These are phyloP conservation scores for Xyrauchen texanus DNA, from an alignment of 2,113 vertebrate species.

Conservation along the genomic window DNA sequence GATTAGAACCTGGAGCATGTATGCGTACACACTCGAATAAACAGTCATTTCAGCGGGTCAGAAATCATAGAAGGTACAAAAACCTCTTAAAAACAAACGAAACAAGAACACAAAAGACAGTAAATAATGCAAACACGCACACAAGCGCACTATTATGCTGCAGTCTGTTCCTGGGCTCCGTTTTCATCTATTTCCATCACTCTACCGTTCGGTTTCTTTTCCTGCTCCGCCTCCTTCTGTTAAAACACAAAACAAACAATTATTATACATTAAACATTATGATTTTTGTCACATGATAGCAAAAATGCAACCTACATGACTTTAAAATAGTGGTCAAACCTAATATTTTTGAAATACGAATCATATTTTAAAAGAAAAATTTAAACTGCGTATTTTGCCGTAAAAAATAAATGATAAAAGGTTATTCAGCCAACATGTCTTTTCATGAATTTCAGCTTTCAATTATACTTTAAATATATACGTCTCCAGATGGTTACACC, in stretches of 20 bases:
- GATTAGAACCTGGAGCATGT: background rate
- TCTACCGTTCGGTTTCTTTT: conserved; percentile 50
- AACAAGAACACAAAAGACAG: conserved; percentile 43
- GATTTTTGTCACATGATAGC: too few species aligned
- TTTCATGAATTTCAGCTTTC: too few species aligned
- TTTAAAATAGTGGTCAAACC: too few species aligned
- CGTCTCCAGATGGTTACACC: too few species aligned
- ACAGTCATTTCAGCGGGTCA: conserved; percentile 42
- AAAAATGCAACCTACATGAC: too few species aligned
- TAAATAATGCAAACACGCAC: conserved; percentile 45
- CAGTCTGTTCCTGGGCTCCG: conserved; percentile 66
- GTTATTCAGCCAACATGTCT: too few species aligned
- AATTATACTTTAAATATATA: too few species aligned
- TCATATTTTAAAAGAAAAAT: too few species aligned
- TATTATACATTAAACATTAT: too few species aligned
- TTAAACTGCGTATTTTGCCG: too few species aligned
- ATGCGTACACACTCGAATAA: background rate
- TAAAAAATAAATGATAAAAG: too few species aligned
- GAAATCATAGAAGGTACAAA: conserved; percentile 45
- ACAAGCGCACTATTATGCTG: conserved; percentile 60
- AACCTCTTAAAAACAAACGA: background rate
- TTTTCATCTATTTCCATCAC: conserved; percentile 71
- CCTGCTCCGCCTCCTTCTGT: conserved; percentile 68
- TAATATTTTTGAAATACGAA: too few species aligned
- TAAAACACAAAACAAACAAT: background rate